Percentiles rank a stretch among this genome's conserved stretches.
Conservation (phyloP, 1,140 invertebrate species). For the Ooceraea biroi region DNA sequence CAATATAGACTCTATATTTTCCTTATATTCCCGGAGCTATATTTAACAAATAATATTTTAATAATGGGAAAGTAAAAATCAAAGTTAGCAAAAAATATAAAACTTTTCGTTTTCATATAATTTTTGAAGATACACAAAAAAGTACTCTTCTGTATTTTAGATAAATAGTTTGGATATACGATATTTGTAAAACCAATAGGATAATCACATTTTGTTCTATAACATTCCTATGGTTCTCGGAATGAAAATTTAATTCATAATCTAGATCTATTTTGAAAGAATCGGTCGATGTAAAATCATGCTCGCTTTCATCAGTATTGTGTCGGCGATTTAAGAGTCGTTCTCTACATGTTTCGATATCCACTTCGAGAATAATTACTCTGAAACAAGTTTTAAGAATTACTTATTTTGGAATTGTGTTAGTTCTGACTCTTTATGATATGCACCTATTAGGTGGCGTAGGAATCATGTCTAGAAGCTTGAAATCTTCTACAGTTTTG, state of each 20-base stretch:
- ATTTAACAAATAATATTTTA: not conserved
- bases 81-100: not conserved
- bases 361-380: conserved; percentile 71
- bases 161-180: not conserved
- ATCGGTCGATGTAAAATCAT: conserved; percentile 43
- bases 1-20: conserved; percentile 73
- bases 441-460: conserved; percentile 89
- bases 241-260: conserved; percentile 55
- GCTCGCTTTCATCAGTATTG: conserved; percentile 57
- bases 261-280: not conserved
- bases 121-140: not conserved
- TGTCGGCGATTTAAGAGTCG: conserved; percentile 65
- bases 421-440: not conserved
- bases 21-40: conserved; percentile 70
- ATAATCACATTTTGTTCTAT: conserved; percentile 71
- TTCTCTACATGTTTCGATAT: conserved; percentile 55
- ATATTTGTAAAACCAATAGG: not conserved
- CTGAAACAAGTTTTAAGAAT: conserved; percentile 53
- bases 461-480: conserved; percentile 86
- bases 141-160: not conserved
- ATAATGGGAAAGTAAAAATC: not conserved
- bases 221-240: conserved; percentile 62
- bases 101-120: not conserved
- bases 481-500: conserved; percentile 86
- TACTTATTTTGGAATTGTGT: not conserved